phyloP scores from a whole-genome alignment of 2,113 vertebrate genomes.

The Apodemus sylvaticus region DNA sequence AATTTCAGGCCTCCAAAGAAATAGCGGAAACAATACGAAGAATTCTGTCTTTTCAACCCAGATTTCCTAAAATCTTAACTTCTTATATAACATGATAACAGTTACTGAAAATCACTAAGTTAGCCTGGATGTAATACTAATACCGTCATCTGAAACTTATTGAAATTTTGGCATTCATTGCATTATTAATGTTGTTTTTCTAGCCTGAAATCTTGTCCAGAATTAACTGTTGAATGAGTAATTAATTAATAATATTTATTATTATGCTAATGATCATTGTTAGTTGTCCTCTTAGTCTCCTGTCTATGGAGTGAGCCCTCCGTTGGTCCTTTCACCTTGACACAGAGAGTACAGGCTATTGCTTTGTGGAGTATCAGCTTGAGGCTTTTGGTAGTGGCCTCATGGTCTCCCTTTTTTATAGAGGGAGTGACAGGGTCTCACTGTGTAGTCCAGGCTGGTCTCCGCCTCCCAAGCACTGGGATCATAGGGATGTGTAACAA shows the following conservation, averaged over 20 bases:
- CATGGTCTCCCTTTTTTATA: not conserved
- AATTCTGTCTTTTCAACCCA: constrained; percentile 9
- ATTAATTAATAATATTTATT: not conserved
- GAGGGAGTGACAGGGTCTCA: not conserved
- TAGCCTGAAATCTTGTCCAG: not conserved
- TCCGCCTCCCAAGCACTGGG: not conserved
- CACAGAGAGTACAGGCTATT: not conserved
- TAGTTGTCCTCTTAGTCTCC: not conserved
- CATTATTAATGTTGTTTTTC: not conserved
- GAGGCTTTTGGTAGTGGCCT: not conserved
- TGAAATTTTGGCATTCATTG: not conserved
- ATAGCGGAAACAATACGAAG: not conserved
- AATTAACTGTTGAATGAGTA: not conserved
- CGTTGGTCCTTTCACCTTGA: not conserved
- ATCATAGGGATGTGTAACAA: not conserved
- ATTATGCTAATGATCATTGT: not conserved
- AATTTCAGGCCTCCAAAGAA: constrained; percentile 26
- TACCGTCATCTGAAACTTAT: not conserved
- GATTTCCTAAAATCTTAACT: constrained; percentile 29
- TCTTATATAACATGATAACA: not conserved
- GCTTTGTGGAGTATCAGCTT: not conserved
- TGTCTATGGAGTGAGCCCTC: not conserved
- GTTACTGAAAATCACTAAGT: not conserved
- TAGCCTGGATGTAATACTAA: not conserved
- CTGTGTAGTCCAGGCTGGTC: not conserved